Base-by-base conservation (phyloP, 2,113 vertebrate genomes). In the Hippocampus mohnikei region DNA sequence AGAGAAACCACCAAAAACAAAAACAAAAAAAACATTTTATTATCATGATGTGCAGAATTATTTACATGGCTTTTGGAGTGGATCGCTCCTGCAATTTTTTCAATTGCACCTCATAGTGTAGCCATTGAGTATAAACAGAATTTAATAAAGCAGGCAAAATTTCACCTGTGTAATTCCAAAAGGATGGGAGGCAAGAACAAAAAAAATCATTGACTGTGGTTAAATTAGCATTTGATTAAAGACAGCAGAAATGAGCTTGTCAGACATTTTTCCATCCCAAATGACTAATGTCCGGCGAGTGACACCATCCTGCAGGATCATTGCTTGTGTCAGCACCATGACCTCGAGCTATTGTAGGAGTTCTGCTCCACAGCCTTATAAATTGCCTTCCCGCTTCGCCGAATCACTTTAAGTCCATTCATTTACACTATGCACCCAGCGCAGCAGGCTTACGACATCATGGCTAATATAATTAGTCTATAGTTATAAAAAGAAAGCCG, bases 401-500 rank as follows among this genome's bases (percentile, higher is more conserved):
- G 75, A 83, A 81, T 80, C 78, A 81, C 76, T 88, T 83, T 68
- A 67, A 76, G 70, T 73, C 72, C 70, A 88, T 90, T 83, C 81
- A 85, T 88, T 87, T 82, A 62, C 72, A 76, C 84, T 77, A 83
- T 75, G 81, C 80, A 87, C 83, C 81, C 83, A 85, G 85, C 74
- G 59, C 46, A 81, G 81, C 85, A 81, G 80, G 81, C 84, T 87
- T 81, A 83, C 88, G 82, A 85, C 81, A 88, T 84, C 75, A 69
- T 62, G 75, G 79, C 84, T 79, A 75, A 80, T 83, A 75, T 90
- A 86, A 89, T 90, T 90, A 91, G 84, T 86, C 82, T 82, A 56
- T 80, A 86, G 87, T 88, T 90, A 88, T 87, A 90, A 88, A 90
- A 88, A 86, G 87, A 89, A 90, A 85, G 78, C 79, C 71, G 21